Evolutionary conservation across 2,113 vertebrate genomes (phyloP), one percentile per base, ranked within the genome.

Genomic region (Gasterosteus nipponicus): DNA sequence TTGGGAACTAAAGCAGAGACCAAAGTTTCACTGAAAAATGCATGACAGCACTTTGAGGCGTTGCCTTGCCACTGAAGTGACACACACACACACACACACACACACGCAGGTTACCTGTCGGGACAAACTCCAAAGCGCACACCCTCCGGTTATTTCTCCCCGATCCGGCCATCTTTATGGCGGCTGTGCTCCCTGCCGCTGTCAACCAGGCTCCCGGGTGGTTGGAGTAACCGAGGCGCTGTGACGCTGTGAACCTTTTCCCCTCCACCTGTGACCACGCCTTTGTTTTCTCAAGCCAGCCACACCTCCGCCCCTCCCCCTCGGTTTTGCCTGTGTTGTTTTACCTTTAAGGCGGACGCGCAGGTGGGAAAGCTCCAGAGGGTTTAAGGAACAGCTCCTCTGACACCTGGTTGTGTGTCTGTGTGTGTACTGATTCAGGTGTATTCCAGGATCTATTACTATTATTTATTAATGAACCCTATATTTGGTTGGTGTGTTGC

Each of bases 211-310:
- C 14, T 2, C 11, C 16, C 2, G 15, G 10, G 1, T 6, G 0
- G 10, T 3, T 54, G 7, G 3, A 14, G 58, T 77, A 70, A 71
- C 69, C 56, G 66, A 47, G 10, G 39, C 10, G 16, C 11, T 5
- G 19, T 5, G 22, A 1, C 3, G 9, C 33, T 3, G 35, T 7
- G 35, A 5, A 4, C 10, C 8, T 8, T 5, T 2, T 6, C 46
- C 14, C 3, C 57, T 62, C 61, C 41, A 74, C 58, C 80, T 83
- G 22, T 33, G 69, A 65, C 62, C 89, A 81, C 89, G 69, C 84
- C 86, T 86, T 58, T 62, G 47, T 80, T 80, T 77, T 61, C 54
- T 38, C 35, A 38, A 38, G 35, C 35, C 35, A 38, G 35, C 2
- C 7, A 2, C 0, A 5, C 35, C 35, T 7, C 35, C 35, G 69